Conservation (phyloP, 2,888 invertebrate species). For the Stenurella melanura region DNA sequence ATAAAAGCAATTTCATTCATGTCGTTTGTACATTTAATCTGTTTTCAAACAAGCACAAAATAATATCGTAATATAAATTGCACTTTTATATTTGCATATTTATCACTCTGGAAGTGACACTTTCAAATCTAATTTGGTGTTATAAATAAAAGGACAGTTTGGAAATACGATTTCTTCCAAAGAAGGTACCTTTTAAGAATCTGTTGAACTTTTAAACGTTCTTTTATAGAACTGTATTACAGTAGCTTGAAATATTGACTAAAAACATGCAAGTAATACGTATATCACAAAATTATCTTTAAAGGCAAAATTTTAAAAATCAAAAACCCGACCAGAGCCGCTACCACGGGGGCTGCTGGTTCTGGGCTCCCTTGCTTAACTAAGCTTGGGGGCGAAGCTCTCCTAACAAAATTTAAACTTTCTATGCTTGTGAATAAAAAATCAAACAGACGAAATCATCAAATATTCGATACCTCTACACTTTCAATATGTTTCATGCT, state of each 20-base stretch:
- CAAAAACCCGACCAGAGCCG: too few relatives aligned
- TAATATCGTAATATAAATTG: conserved; percentile 33
- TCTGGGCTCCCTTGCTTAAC: too few relatives aligned
- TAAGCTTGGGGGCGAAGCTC: too few relatives aligned
- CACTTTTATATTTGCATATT: conserved; percentile 32
- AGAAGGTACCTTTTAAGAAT: not conserved
- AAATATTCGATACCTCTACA: too few relatives aligned
- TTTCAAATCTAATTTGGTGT: conserved; percentile 27
- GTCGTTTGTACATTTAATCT: conserved; percentile 32
- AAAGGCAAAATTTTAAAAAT: too few relatives aligned
- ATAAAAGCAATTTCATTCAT: conserved; percentile 30
- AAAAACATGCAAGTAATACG: not conserved
- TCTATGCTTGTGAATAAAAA: too few relatives aligned
- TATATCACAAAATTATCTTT: not conserved
- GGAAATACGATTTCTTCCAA: not conserved
- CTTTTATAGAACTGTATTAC: not conserved
- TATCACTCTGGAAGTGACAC: conserved; percentile 18
- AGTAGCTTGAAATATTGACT: not conserved
- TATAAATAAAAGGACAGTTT: conserved; percentile 31
- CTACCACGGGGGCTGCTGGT: too few relatives aligned
- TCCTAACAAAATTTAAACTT: too few relatives aligned
- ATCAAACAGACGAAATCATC: too few relatives aligned
- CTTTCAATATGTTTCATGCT: too few relatives aligned
- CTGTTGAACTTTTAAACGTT: not conserved
- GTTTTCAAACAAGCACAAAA: conserved; percentile 21